These are phyloP conservation scores for Mamestra brassicae DNA, from an alignment of 2,888 invertebrate genomes.

Conservation along the genomic window DNA sequence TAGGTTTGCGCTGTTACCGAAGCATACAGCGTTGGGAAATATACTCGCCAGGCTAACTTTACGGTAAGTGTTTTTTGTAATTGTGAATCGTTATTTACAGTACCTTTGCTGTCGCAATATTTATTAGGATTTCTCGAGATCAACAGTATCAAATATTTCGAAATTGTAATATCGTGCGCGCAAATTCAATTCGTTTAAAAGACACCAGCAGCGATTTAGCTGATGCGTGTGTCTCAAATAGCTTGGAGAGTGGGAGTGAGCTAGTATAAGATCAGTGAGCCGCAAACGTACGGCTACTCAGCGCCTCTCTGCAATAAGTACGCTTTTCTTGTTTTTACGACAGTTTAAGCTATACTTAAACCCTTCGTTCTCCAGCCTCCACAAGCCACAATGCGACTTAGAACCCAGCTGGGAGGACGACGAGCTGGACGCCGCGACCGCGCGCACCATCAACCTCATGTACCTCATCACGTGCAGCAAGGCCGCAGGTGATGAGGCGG, in stretches of 20 bases:
- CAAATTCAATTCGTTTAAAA: not conserved
- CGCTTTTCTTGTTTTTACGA: too few relatives aligned
- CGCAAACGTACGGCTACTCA: not conserved
- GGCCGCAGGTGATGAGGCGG: conserved; percentile 40
- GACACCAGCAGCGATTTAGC: not conserved
- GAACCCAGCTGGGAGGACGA: conserved; percentile 95
- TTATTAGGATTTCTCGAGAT: not conserved
- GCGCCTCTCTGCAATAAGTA: not conserved
- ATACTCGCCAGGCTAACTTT: conserved; percentile 94
- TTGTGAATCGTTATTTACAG: not conserved
- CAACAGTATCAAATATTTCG: not conserved
- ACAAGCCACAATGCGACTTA: conserved; percentile 95
- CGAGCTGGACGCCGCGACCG: conserved; percentile 91
- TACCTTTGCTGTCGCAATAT: not conserved
- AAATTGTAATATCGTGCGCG: not conserved
- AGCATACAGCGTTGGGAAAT: conserved; percentile 87
- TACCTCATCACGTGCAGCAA: conserved; percentile 86
- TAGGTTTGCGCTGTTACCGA: conserved; percentile 83
- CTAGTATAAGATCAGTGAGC: not conserved
- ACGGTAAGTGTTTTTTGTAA: conserved; percentile 79
- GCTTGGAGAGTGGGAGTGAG: not conserved
- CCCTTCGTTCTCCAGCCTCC: conserved; percentile 83
- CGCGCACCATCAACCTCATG: conserved; percentile 92
- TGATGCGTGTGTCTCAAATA: not conserved
- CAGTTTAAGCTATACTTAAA: not conserved